Evolutionary conservation across 2,888 invertebrate species (phyloP), one percentile per base, ranked within the genome.

Genomic region (Ophion obscuratus): DNA sequence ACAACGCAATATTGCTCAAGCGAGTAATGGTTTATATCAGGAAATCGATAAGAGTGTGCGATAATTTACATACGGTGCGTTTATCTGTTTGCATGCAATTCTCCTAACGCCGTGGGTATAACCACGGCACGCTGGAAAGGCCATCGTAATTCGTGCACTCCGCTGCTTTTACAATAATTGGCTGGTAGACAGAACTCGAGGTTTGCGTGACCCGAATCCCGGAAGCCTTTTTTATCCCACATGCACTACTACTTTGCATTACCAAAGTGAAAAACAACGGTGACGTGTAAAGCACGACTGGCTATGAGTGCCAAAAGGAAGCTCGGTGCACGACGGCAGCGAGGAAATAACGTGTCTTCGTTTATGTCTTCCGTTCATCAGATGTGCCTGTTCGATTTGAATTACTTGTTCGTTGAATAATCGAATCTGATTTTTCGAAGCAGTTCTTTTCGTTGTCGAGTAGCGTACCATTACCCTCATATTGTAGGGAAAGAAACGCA

Each of bases 121-220:
- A 68, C 40, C 40, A 40, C 78, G 71, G 73, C 73, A 68, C 67
- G 74, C 62, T 79, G 70, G 70, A 64, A 82, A 82, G 78, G 70
- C 74, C 81, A 86, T 76, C 68, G 78, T 78, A 84, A 81, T 81
- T 79, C 68, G 24, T 75, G 76, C 68, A 68, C 81, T 68, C 31
- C 27, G 64, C 10, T 81, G 87, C 87, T 87, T 83, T 87, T 80
- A 85, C 74, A 76, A 81, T 85, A 87, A 85, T 87, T 85, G 81
- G 85, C 75, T 83, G 47, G 64, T 68, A 66, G 36, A 71, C 61
- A 14, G 70, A 76, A 81, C 70, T 27, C 40, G 47, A 74, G 40
- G 14, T 20, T 44, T 44, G 24, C 44, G 44, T 62, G 62, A 77
- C 76, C 47, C 80, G 53, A 67, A 79, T 59, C n/a, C 53, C 31